Evolutionary conservation across 2,113 vertebrate species (phyloP).

Genomic region (Callospermophilus lateralis): DNA sequence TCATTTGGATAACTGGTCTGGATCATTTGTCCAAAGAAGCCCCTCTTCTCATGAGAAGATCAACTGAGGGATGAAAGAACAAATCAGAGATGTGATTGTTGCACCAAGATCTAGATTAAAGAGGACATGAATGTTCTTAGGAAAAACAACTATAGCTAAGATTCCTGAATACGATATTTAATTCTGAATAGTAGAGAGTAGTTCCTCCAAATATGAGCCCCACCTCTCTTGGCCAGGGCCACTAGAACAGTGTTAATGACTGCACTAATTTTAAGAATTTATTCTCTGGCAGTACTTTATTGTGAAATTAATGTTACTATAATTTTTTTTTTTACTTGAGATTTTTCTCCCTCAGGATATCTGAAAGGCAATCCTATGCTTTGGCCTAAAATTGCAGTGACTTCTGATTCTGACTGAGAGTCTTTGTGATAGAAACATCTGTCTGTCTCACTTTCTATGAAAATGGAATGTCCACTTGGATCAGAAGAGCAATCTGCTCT

Average conservation of each 20-base stretch:
- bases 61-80: neutral
- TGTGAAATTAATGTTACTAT: neutral
- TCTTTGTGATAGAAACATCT: neutral
- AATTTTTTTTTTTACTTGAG: neutral
- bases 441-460: neutral
- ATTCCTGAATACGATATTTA: neutral
- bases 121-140: neutral
- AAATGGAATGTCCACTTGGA: conserved; percentile 59
- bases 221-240: neutral
- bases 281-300: neutral
- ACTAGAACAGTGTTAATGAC: neutral
- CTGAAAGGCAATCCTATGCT: neutral
- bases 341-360: neutral
- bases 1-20: neutral
- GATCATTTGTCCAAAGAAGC: neutral
- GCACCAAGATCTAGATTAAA: neutral
- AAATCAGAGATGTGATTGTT: neutral
- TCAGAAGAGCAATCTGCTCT: conserved; percentile 59
- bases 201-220: neutral
- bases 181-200: neutral
- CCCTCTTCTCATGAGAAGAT: neutral
- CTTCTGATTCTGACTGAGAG: neutral
- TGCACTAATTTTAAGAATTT: neutral
- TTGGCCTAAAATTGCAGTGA: neutral
- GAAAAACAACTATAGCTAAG: neutral